Evolutionary conservation across 2,113 vertebrate genomes (phyloP).

Genomic region (Neofelis nebulosa): DNA sequence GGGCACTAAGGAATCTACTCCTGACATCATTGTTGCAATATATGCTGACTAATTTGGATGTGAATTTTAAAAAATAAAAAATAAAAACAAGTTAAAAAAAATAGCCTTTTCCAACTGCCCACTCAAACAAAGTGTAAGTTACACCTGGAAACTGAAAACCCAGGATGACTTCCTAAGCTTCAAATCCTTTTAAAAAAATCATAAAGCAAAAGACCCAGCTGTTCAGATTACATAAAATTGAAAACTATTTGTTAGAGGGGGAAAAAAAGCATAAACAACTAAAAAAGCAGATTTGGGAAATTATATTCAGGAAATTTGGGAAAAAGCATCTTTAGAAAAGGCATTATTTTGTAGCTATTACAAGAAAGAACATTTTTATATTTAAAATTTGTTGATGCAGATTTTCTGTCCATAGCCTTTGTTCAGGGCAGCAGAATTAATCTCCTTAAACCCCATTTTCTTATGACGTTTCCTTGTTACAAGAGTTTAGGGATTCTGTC

Average conservation of each 20-base stretch:
- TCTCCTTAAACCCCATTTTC: background rate
- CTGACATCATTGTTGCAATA: no score
- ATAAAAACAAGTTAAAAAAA: no score
- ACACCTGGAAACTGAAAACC: background rate
- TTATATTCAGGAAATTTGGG: background rate
- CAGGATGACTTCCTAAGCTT: background rate
- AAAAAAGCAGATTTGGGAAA: background rate
- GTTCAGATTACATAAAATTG: background rate
- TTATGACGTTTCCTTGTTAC: background rate
- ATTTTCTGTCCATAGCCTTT: background rate
- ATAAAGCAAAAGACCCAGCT: background rate
- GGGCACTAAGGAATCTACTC: no score
- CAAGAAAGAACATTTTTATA: background rate
- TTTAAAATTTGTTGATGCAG: background rate
- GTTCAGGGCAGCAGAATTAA: background rate
- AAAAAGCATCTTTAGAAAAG: background rate
- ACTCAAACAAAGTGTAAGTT: background rate
- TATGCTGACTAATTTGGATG: no score
- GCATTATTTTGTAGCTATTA: background rate
- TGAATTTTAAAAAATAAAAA: no score
- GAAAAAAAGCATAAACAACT: background rate
- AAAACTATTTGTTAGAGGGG: background rate
- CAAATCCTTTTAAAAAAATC: background rate
- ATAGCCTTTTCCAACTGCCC: background rate
- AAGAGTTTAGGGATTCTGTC: background rate